Evolutionary conservation across 2,888 invertebrate species (phyloP).

Genomic region (Caenorhabditis drosophilae): DNA sequence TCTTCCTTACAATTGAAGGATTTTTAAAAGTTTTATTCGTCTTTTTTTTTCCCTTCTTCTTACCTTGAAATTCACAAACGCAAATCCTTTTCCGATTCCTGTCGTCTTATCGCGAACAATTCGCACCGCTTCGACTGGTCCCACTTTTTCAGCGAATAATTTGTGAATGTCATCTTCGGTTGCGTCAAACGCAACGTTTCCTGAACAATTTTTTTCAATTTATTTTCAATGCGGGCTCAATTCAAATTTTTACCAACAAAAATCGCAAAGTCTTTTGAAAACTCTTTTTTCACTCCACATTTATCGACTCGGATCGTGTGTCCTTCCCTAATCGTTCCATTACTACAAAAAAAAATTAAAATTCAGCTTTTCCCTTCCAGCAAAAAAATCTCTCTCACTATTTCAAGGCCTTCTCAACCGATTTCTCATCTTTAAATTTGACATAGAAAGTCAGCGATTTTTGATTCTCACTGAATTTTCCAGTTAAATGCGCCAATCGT

Average conservation of each 20-base stretch:
- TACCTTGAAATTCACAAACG: constrained; percentile 45
- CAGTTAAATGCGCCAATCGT: constrained; percentile 34
- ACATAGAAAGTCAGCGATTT: constrained; percentile 43
- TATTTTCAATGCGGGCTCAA: neutral
- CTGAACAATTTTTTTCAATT: constrained; percentile 1
- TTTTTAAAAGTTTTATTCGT: neutral
- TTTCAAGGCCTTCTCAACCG: constrained; percentile 41
- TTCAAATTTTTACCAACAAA: constrained; percentile 38
- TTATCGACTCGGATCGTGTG: constrained; percentile 41
- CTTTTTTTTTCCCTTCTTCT: neutral
- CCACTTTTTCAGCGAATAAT: constrained; percentile 37
- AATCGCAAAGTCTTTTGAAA: constrained; percentile 37
- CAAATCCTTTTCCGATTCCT: constrained; percentile 47
- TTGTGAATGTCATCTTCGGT: constrained; percentile 29
- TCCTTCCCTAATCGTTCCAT: constrained; percentile 39
- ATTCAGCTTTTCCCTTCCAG: too few relatives aligned
- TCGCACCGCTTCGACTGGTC: constrained; percentile 37
- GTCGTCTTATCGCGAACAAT: constrained; percentile 37
- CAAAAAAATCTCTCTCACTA: constrained; percentile 25
- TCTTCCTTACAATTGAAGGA: constrained; percentile 18
- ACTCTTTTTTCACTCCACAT: constrained; percentile 32
- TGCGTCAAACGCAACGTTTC: constrained; percentile 39
- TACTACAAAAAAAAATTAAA: constrained; percentile 27
- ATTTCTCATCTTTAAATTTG: constrained; percentile 32
- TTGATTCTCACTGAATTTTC: constrained; percentile 42